Evolutionary conservation across 2,888 invertebrate genomes (phyloP).

Genomic region (Cerastis leucographa): DNA sequence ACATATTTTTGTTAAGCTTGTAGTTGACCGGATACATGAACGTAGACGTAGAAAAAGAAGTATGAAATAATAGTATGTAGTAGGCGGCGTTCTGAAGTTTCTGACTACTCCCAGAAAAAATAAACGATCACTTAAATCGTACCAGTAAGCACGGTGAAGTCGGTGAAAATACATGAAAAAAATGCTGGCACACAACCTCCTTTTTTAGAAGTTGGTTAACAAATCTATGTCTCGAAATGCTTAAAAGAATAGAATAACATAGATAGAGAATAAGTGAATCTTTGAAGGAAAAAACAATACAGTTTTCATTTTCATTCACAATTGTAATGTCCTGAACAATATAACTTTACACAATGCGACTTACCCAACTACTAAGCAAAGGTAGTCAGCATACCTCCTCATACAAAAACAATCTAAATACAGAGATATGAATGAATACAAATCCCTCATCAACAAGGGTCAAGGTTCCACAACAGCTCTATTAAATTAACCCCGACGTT

Average conservation of each 20-base stretch:
- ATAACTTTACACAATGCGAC: neutral
- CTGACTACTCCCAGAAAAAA: too few species aligned
- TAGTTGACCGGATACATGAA: neutral
- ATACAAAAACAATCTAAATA: neutral
- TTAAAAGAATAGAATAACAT: too few species aligned
- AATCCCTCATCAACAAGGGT: slow-evolving; percentile 10
- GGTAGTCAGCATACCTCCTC: too few species aligned
- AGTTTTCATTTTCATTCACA: neutral
- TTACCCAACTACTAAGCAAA: neutral
- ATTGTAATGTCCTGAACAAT: neutral
- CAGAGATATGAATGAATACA: neutral
- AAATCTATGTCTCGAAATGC: too few species aligned
- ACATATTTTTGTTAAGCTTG: neutral
- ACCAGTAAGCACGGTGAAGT: too few species aligned
- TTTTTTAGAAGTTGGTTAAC: too few species aligned
- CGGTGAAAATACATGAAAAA: too few species aligned
- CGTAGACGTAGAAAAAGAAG: neutral
- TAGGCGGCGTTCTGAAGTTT: too few species aligned
- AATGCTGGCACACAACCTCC: too few species aligned
- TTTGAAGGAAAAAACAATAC: neutral
- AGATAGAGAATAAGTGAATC: too few species aligned
- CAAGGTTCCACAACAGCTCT: slow-evolving; percentile 26
- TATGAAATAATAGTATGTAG: too few species aligned
- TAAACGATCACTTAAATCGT: too few species aligned
- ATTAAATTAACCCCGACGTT: slow-evolving; percentile 13